These are phyloP conservation scores for Cheilosia impressa DNA, from an alignment of 2,888 invertebrate genomes.

Conservation along the genomic window DNA sequence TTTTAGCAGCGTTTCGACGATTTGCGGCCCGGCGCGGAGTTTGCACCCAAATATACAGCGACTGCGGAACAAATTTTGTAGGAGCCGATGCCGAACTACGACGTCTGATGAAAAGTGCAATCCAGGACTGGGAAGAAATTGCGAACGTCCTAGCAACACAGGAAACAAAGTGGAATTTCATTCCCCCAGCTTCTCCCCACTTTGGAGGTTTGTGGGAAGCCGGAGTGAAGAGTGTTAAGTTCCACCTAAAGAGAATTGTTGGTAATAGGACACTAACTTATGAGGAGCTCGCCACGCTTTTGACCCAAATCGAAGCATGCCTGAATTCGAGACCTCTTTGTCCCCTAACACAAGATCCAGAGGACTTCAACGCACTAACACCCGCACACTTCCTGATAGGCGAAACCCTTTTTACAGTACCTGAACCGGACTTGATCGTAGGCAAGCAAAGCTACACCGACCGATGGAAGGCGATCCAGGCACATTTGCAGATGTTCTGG, in stretches of 20 bases:
- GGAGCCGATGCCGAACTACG: constrained; percentile 2
- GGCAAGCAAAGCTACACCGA: not conserved
- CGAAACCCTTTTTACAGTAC: no score
- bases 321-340: not conserved
- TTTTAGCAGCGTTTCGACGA: not conserved
- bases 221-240: not conserved
- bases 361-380: not conserved
- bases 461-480: not conserved
- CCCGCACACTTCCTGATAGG: not conserved
- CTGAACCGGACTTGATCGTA: not conserved
- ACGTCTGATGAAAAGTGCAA: not conserved
- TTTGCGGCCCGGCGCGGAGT: constrained; percentile 3
- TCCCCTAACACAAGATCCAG: not conserved
- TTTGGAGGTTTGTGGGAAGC: constrained; percentile 2
- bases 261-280: not conserved
- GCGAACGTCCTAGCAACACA: not conserved
- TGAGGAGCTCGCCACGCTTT: not conserved
- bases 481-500: not conserved
- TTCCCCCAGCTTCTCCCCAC: not conserved
- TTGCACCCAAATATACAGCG: not conserved
- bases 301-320: constrained; percentile 3
- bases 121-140: no score
- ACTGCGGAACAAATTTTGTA: not conserved
- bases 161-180: constrained; percentile 16
- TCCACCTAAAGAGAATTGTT: constrained; percentile 2